Evolutionary conservation across 1,140 invertebrate species (phyloP).

Genomic region (Trichonephila inaurata): DNA sequence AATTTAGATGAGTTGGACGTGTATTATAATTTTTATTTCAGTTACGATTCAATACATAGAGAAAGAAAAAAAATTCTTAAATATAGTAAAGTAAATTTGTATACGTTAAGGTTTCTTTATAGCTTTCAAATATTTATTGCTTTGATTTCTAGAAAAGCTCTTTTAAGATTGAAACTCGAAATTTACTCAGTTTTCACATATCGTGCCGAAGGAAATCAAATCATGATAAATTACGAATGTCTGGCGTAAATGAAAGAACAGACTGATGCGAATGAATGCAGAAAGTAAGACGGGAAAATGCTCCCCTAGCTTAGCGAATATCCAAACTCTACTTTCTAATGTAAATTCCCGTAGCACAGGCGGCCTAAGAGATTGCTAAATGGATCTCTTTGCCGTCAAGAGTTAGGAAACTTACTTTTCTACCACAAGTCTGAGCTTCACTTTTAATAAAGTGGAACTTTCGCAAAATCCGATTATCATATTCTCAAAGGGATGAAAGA

Average conservation of each 20-base stretch:
- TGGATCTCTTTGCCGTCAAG: background rate
- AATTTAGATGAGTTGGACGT: too few relatives aligned
- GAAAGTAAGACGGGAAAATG: background rate
- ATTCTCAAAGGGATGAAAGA: background rate
- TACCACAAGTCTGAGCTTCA: background rate
- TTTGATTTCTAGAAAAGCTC: too few relatives aligned
- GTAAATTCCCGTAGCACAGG: background rate
- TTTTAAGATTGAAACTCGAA: too few relatives aligned
- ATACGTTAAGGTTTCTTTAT: too few relatives aligned
- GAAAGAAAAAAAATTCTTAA: too few relatives aligned
- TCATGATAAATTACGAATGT: background rate
- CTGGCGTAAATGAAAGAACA: background rate
- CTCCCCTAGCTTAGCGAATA: background rate
- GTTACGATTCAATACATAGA: too few relatives aligned
- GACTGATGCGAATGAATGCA: background rate
- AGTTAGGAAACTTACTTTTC: background rate
- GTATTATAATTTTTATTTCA: too few relatives aligned
- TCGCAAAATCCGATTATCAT: conserved; percentile 15
- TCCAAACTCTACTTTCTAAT: background rate
- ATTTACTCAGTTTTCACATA: background rate
- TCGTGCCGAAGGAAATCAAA: background rate
- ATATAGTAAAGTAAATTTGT: too few relatives aligned
- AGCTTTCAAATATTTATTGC: too few relatives aligned
- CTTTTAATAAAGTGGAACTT: background rate
- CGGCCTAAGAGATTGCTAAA: background rate